Evolutionary conservation across 2,113 vertebrate genomes (phyloP).

Genomic region (Dipodomys ordii): DNA sequence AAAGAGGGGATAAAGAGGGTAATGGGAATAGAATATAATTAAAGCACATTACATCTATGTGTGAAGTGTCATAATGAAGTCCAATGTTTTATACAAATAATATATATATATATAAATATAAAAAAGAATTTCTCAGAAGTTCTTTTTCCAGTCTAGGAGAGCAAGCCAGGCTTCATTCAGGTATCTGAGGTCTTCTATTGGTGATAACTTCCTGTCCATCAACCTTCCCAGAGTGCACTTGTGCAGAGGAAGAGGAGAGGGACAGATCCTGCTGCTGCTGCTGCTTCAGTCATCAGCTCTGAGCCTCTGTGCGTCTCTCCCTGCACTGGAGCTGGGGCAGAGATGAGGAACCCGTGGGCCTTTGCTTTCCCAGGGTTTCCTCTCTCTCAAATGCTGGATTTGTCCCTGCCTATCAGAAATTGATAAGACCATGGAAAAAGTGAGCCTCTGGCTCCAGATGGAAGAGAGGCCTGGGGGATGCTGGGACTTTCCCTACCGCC

Average conservation of each 20-base stretch:
- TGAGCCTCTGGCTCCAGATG: slow-evolving; percentile 62
- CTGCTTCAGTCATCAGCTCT: not conserved
- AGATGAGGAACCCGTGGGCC: not conserved
- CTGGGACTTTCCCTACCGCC: slow-evolving; percentile 77
- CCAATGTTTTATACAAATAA: not conserved
- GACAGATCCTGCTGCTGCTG: slow-evolving; percentile 34
- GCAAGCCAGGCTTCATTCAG: not conserved
- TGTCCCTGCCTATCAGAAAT: slow-evolving; percentile 80
- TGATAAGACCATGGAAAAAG: slow-evolving; percentile 85
- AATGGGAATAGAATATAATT: not conserved
- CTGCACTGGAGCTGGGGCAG: not conserved
- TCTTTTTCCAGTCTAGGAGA: not conserved
- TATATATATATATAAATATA: not conserved
- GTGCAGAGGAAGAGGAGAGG: not conserved
- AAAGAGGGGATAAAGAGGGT: not conserved
- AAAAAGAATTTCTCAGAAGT: not conserved
- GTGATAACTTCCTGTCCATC: slow-evolving; percentile 51
- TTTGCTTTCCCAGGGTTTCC: slow-evolving; percentile 72
- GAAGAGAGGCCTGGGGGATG: slow-evolving; percentile 71
- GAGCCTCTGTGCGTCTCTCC: not conserved
- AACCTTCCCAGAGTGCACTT: not conserved
- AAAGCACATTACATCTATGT: not conserved
- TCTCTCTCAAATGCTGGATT: slow-evolving; percentile 63
- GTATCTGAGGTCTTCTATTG: not conserved
- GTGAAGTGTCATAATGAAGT: not conserved